A percentile compares a stretch with the other conserved stretches of the same genome.
Evolutionary conservation across 2,797 vertebrate genomes (phyloP).

Genomic region (Phataginus tricuspis): DNA sequence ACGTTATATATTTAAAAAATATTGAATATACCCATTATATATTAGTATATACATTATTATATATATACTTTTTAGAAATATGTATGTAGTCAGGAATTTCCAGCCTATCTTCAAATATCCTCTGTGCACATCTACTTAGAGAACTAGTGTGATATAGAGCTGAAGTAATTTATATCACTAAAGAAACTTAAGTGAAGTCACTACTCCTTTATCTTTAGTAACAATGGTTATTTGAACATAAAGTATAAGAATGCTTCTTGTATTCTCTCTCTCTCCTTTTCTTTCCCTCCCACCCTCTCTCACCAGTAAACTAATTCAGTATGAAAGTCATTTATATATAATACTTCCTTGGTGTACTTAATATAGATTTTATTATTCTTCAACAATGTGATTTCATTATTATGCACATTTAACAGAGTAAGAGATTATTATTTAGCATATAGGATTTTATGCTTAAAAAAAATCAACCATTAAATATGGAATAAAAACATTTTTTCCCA

Average conservation of each 20-base stretch:
- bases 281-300: too few relatives aligned
- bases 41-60: too few relatives aligned
- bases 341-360: not conserved
- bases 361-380: constrained; percentile 43
- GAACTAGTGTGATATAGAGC: constrained; percentile 9
- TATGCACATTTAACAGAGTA: not conserved
- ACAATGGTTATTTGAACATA: not conserved
- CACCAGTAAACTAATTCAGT: not conserved
- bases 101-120: not conserved
- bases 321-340: constrained; percentile 20
- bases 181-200: not conserved
- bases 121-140: not conserved
- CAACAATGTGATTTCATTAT: constrained; percentile 7
- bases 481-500: not conserved
- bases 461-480: not conserved
- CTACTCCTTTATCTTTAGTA: constrained; percentile 2
- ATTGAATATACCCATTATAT: not conserved
- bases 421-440: not conserved
- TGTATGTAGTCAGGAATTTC: not conserved
- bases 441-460: not conserved
- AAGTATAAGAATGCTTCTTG: not conserved
- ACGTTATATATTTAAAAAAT: not conserved
- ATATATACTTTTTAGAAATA: not conserved
- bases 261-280: not conserved
- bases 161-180: not conserved